Base-by-base conservation (phyloP, 2,113 vertebrate species). In the Coracopsis vasa region DNA sequence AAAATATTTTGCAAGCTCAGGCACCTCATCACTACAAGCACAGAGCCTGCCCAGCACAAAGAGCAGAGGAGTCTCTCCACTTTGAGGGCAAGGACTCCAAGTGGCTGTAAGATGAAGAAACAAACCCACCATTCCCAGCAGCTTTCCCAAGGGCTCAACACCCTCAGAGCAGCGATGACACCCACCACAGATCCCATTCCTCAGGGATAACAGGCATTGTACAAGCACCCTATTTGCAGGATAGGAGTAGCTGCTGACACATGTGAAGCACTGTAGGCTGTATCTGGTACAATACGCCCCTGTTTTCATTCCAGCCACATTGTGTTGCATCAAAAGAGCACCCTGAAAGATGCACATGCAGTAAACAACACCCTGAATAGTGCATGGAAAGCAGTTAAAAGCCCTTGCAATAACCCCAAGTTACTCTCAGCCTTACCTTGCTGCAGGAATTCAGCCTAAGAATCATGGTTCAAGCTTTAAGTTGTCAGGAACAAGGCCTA, bases 11-110 rank as follows among this genome's bases (percentile, higher is more conserved):
- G 74, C 56, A 91, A 90, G 81, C 48, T 69, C 80, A 77, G 90
- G 91, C 79, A 92, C 94, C 91, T 97, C 91, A 61, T 88, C 77
- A 45, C 48, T 66, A 51, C 31, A n/a, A 14, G 33, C 51, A 15
- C 16, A 1, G 45, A 37, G 47, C 24, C 31, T 62, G 74, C 54
- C 71, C 48, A 28, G 75, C 56, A 84, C 41, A 45, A 62, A 42
- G 16, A 60, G 41, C 74, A 58, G 58, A 42, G 15, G 9, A 45
- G n/a, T 6, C 24, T 65, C 42, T 37, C 54, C 51, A 12, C 14
- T 62, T 25, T 0, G 1, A 70, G 31, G 48, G 29, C 69, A 77
- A 16, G 35, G 28, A 41, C 42, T 60, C 42, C 17, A 50, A 35
- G 45, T 1, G 25, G 42, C 74, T 77, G 50, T 5, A 7, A 0